Percentiles rank a stretch among this genome's conserved stretches.
Conservation (phyloP, 2,113 vertebrate genomes). For the Caloenas nicobarica region DNA sequence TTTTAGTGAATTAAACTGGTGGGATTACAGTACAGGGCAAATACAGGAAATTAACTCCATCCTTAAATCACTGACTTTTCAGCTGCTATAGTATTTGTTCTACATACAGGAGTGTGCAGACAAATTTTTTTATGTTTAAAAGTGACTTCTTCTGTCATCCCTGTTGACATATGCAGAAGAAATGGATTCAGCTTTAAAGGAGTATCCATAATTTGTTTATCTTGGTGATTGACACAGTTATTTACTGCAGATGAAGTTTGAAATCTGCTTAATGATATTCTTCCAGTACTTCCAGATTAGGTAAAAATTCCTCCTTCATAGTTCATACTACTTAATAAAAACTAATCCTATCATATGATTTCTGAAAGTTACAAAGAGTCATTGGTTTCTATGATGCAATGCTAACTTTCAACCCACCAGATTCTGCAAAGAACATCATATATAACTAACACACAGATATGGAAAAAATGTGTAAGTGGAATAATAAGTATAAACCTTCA, state of each 20-base stretch:
- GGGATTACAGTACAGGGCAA: neutral
- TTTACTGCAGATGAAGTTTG: neutral
- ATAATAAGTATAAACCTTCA: neutral
- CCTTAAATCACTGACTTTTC: neutral
- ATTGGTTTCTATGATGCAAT: neutral
- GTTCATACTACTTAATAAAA: neutral
- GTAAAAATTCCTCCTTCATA: neutral
- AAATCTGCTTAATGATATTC: neutral
- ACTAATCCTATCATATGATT: neutral
- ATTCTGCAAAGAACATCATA: neutral
- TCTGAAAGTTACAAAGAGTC: neutral
- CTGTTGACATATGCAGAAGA: neutral
- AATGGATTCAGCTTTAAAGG: neutral
- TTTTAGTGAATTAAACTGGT: neutral
- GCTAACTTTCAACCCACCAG: neutral
- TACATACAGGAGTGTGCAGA: neutral
- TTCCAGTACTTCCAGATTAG: neutral
- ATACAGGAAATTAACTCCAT: neutral
- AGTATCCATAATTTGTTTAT: neutral
- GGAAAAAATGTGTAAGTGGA: neutral
- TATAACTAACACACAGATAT: neutral
- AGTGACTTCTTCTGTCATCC: neutral
- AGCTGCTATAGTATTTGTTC: neutral
- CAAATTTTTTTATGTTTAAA: neutral
- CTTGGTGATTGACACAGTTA: neutral